Base-by-base conservation (phyloP, 2,888 invertebrate species). In the Torymus texanus region DNA sequence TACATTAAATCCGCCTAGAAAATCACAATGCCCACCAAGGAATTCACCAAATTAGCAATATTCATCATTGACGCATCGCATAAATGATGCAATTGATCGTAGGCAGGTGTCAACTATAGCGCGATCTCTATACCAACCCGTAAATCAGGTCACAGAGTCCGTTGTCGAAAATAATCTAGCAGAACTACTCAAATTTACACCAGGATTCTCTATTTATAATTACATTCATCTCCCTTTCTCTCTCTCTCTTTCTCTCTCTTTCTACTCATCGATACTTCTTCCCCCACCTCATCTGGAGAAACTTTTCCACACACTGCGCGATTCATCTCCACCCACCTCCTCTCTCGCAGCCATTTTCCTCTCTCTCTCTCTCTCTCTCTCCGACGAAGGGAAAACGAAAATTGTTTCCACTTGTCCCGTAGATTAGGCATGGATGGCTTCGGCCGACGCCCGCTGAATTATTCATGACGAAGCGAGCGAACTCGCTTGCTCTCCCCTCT, bases 321-420 rank as follows among this genome's bases (percentile, higher is more conserved):
- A 21, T 21, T 21, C 21, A 21, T 21, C 21, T 21, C 21, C 21
- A 2, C 21, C 21, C 2, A 21, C 21, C 21, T 21, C 67, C 16
- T 50, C 55, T 12, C 16, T 29, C 56, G 50, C 55, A n/a, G 4
- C 56, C 56, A 41, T 41, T 70, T 61, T 70, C 76, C 14, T 29
- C 24, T 62, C 21, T 29, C 14, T 12, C 21, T 21, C 16, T 56
- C 58, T 13, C 53, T 16, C 29, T 12, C 16, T 51, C 55, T 11
- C 29, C 14, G 66, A 65, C 63, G 70, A 70, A 75, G 79, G 70
- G 70, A 75, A 75, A 77, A 78, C 74, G 82, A 81, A 82, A 82
- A 82, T 82, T 82, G 82, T 81, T 82, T 82, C 82, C 81, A 82
- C 82, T 82, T 81, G 82, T 82, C 76, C 79, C 79, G 79, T 79